A percentile compares a stretch with the other conserved stretches of the same genome.
Evolutionary conservation across 2,888 invertebrate genomes (phyloP).

Genomic region (Thera obeliscata): DNA sequence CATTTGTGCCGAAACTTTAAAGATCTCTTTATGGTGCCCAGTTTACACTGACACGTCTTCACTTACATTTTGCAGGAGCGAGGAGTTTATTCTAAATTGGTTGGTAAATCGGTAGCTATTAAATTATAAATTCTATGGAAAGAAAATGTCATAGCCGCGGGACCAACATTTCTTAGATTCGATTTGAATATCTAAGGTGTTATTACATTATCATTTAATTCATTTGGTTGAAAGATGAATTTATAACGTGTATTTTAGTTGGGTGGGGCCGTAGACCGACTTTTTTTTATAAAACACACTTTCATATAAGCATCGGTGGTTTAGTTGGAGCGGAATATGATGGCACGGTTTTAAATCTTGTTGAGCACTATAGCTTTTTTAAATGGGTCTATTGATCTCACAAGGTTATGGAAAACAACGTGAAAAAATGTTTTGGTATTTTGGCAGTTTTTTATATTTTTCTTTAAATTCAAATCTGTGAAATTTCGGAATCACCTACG

Average conservation of each 20-base stretch:
- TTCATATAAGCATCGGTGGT: too few species aligned
- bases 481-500: too few species aligned
- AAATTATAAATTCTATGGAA: conserved; percentile 56
- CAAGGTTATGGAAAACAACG: too few species aligned
- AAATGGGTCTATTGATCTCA: too few species aligned
- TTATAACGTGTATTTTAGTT: conserved; percentile 20
- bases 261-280: neutral
- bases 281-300: neutral
- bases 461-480: too few species aligned
- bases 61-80: neutral
- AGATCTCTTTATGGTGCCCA: conserved; percentile 43
- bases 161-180: conserved; percentile 57
- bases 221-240: conserved; percentile 19
- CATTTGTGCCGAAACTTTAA: conserved; percentile 57
- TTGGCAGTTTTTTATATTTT: too few species aligned
- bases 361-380: too few species aligned
- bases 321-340: neutral
- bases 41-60: conserved; percentile 11
- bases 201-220: conserved; percentile 53
- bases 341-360: neutral
- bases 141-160: conserved; percentile 67
- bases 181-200: conserved; percentile 62
- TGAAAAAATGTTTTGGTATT: too few species aligned
- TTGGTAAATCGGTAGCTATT: conserved; percentile 58
- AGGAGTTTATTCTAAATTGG: conserved; percentile 27